A percentile compares a stretch with the other conserved stretches of the same genome.
phyloP scores from a whole-genome alignment of 1,140 invertebrate species.

The Cepaea nemoralis region DNA sequence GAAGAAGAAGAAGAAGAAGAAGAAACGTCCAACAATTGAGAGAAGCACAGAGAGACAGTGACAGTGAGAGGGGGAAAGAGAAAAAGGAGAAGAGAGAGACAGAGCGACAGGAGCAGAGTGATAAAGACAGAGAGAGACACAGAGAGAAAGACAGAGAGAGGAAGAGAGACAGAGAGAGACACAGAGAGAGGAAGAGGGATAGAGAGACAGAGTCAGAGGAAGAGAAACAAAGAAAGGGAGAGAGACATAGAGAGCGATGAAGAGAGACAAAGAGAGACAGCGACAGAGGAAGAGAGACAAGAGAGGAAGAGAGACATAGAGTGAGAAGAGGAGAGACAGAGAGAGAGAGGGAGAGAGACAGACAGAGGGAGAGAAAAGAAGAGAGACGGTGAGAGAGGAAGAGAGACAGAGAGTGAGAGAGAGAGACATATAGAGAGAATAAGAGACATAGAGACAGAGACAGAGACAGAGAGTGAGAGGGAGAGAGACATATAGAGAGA shows the following conservation, averaged over 20 bases:
- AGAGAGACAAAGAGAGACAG: neutral
- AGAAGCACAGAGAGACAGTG: neutral
- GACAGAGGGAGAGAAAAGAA: too few species aligned
- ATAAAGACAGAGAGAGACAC: conserved; percentile 13
- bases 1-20: conserved; percentile 11
- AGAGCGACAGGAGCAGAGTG: neutral
- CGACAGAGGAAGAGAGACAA: too few species aligned
- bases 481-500: too few species aligned
- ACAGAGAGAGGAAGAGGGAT: conserved; percentile 32
- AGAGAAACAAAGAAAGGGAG: too few species aligned
- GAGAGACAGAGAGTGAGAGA: neutral
- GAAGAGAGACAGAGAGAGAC: neutral
- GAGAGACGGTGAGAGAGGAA: too few species aligned
- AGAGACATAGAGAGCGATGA: conserved; percentile 3
- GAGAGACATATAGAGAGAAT: too few species aligned
- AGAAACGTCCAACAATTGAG: neutral
- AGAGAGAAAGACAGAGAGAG: neutral
- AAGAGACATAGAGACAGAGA: too few species aligned
- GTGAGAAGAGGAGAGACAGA: too few species aligned
- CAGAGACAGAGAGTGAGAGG: too few species aligned
- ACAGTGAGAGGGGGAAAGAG: too few species aligned
- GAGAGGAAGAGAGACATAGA: too few species aligned
- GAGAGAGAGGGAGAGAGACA: neutral
- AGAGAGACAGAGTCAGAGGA: neutral
- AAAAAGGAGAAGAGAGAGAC: conserved; percentile 19